Conservation (phyloP, 2,888 invertebrate species). For the Sipunculus nudus region DNA sequence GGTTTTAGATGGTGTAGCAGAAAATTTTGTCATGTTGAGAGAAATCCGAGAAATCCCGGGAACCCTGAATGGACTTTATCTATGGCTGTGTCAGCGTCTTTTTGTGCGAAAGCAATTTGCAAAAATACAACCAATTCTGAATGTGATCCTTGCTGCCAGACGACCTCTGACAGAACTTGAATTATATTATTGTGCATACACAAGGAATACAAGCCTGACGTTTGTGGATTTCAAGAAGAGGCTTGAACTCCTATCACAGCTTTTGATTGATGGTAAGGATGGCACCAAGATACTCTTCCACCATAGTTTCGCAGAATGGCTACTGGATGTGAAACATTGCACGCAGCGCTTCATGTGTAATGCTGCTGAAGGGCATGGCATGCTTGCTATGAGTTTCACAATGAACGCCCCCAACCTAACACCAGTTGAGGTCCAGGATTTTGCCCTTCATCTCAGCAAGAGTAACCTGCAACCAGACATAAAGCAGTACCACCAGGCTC, state of each 20-base stretch:
- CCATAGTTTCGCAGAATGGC: constrained; percentile 94
- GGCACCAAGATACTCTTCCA: constrained; percentile 79
- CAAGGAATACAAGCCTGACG: constrained; percentile 78
- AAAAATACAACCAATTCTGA: constrained; percentile 78
- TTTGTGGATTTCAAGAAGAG: constrained; percentile 55
- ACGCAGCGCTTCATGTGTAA: constrained; percentile 87
- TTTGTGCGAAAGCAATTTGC: constrained; percentile 87
- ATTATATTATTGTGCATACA: constrained; percentile 82
- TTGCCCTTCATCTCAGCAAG: constrained; percentile 68
- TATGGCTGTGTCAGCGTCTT: constrained; percentile 93
- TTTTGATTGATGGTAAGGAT: constrained; percentile 79
- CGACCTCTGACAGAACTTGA: constrained; percentile 80
- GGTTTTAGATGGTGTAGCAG: constrained; percentile 84
- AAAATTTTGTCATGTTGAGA: constrained; percentile 89
- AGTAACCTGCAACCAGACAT: constrained; percentile 59
- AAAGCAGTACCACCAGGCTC: constrained; percentile 73
- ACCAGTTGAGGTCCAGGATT: constrained; percentile 66
- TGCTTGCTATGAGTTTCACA: constrained; percentile 73
- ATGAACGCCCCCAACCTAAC: constrained; percentile 70
- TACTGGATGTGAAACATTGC: constrained; percentile 96
- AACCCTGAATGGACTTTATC: constrained; percentile 91
- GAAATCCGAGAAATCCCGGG: constrained; percentile 92
- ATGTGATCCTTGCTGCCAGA: constrained; percentile 86
- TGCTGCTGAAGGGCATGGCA: constrained; percentile 82
- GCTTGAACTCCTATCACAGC: constrained; percentile 55